Percentiles rank a stretch among this genome's conserved stretches.
Conservation (phyloP, 1,140 invertebrate species). For the Trichonephila clavipes region DNA sequence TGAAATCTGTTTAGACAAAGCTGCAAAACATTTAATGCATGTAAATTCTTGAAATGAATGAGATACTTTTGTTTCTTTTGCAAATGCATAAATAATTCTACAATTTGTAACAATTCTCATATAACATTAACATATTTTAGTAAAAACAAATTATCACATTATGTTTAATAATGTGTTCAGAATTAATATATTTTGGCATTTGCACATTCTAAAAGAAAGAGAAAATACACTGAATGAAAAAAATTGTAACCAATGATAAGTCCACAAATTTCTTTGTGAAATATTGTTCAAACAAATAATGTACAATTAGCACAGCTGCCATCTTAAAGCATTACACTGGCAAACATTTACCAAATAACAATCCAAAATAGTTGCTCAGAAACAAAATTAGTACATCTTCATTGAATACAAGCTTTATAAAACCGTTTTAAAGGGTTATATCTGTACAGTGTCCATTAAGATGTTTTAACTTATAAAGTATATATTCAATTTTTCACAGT, state of each 20-base stretch:
- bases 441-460: slow-evolving; percentile 59
- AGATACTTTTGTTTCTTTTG: slow-evolving; percentile 5
- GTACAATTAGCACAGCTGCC: slow-evolving; percentile 55
- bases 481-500: slow-evolving; percentile 38
- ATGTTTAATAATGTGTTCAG: not conserved
- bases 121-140: not conserved
- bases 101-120: not conserved
- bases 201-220: slow-evolving; percentile 3
- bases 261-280: not conserved
- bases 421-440: slow-evolving; percentile 50
- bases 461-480: slow-evolving; percentile 40
- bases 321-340: slow-evolving; percentile 41
- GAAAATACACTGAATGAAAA: not conserved
- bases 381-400: slow-evolving; percentile 69
- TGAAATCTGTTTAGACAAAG: slow-evolving; percentile 22
- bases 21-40: slow-evolving; percentile 36
- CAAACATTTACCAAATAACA: slow-evolving; percentile 51
- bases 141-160: slow-evolving; percentile 1
- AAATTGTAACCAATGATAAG: not conserved
- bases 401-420: slow-evolving; percentile 60
- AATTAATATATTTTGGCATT: slow-evolving; percentile 50
- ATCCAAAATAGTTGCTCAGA: slow-evolving; percentile 62
- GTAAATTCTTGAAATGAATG: not conserved
- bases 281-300: slow-evolving; percentile 49
- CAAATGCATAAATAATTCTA: slow-evolving; percentile 8